A percentile compares a stretch with the other conserved stretches of the same genome.
These are phyloP conservation scores for Phenganax stokvisi DNA, from an alignment of 92 coral and sea anemone species.

Conservation along the genomic window DNA sequence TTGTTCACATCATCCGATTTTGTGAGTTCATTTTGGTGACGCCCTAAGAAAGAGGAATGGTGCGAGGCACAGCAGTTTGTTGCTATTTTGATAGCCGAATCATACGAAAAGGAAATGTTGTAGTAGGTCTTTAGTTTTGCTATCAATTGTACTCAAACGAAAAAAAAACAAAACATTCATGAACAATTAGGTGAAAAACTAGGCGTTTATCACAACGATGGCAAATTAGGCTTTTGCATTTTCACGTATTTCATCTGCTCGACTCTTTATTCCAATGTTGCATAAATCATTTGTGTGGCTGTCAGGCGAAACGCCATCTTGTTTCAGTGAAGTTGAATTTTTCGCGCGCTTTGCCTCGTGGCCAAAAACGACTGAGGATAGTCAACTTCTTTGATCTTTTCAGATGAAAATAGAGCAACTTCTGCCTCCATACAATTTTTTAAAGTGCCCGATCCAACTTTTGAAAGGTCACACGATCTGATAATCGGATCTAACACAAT, in stretches of 20 bases:
- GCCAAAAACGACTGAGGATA: background rate
- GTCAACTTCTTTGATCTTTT: constrained; percentile 4
- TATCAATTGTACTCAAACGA: too few relatives aligned
- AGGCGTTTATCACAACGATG: background rate
- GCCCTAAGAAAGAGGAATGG: too few relatives aligned
- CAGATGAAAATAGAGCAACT: background rate
- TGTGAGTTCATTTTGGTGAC: too few relatives aligned
- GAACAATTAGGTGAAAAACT: too few relatives aligned
- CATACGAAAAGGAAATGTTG: too few relatives aligned
- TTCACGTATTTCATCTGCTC: background rate
- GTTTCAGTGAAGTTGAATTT: background rate
- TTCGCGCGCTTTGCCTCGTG: background rate
- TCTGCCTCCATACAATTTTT: background rate
- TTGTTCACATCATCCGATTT: too few relatives aligned
- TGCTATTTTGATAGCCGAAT: too few relatives aligned
- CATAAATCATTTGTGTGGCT: background rate
- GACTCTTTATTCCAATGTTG: background rate
- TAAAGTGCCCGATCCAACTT: background rate
- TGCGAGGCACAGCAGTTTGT: too few relatives aligned
- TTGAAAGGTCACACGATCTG: background rate
- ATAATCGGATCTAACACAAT: too few relatives aligned
- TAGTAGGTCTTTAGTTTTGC: too few relatives aligned
- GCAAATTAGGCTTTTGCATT: background rate
- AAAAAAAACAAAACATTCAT: too few relatives aligned
- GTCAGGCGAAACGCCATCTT: background rate